These are phyloP conservation scores for Drosophila micromelanica DNA, from an alignment of 1,140 invertebrate species.

Conservation along the genomic window DNA sequence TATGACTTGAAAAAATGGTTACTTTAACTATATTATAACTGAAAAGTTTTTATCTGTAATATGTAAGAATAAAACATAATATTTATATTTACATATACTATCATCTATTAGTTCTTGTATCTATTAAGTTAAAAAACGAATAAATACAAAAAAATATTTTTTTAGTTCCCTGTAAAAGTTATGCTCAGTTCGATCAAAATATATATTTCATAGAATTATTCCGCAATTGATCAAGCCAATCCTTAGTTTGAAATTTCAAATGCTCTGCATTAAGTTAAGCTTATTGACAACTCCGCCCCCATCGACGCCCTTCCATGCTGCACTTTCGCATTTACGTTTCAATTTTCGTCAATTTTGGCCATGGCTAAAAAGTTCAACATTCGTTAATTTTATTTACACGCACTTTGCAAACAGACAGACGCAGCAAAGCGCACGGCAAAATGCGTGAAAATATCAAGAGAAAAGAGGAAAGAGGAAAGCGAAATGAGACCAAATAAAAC, in stretches of 20 bases:
- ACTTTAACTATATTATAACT: too few relatives aligned
- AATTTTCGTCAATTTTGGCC: conserved; percentile 19
- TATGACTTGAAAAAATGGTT: not conserved
- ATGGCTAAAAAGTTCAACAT: conserved; percentile 59
- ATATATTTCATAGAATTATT: not conserved
- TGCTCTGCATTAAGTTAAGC: not conserved
- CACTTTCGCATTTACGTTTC: conserved; percentile 3
- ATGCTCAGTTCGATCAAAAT: not conserved
- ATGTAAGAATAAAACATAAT: too few relatives aligned
- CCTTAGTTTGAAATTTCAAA: not conserved
- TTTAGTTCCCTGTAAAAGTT: too few relatives aligned
- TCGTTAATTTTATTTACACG: conserved; percentile 74
- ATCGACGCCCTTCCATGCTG: too few relatives aligned
- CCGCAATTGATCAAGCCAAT: conserved; percentile 5
- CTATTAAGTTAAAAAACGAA: too few relatives aligned
- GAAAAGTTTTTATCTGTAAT: too few relatives aligned
- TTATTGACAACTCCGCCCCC: not conserved
- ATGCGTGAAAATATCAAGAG: conserved; percentile 13
- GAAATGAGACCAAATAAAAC: conserved; percentile 16
- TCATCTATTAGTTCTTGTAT: too few relatives aligned
- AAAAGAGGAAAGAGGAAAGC: conserved; percentile 30
- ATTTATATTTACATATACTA: too few relatives aligned
- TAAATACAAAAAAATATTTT: too few relatives aligned
- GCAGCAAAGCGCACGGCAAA: not conserved
- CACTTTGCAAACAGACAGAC: conserved; percentile 26